Evolutionary conservation across 2,888 invertebrate species (phyloP).

Genomic region (Protodeltote pygarga): DNA sequence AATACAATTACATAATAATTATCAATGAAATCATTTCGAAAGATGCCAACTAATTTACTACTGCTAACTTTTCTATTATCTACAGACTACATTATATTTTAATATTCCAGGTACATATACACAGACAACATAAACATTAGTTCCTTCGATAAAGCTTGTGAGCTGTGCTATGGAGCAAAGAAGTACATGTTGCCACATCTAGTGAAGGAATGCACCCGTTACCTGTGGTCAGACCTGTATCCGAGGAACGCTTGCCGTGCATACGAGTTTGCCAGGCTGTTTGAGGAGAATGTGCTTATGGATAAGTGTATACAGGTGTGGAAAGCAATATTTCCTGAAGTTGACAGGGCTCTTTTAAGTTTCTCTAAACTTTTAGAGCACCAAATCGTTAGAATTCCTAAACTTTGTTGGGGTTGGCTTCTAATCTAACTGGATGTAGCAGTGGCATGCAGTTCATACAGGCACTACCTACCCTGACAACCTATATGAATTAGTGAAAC

Average conservation of each 20-base stretch:
- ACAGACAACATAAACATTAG: constrained; percentile 93
- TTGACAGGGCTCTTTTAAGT: too few relatives aligned
- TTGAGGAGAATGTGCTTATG: constrained; percentile 93
- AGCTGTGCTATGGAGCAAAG: constrained; percentile 95
- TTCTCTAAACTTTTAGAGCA: too few relatives aligned
- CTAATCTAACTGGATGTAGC: too few relatives aligned
- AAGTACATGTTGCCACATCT: constrained; percentile 95
- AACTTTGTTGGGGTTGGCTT: too few relatives aligned
- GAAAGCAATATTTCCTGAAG: not conserved
- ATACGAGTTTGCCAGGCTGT: constrained; percentile 94
- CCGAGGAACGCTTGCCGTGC: constrained; percentile 94
- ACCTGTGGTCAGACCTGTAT: constrained; percentile 93
- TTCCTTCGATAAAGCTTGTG: constrained; percentile 95
- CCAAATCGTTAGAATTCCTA: too few relatives aligned
- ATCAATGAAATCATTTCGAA: too few relatives aligned
- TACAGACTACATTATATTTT: not conserved
- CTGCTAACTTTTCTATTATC: too few relatives aligned
- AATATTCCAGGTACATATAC: constrained; percentile 90
- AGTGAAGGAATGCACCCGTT: constrained; percentile 93
- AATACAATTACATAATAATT: too few relatives aligned
- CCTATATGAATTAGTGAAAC: too few relatives aligned
- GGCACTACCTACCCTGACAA: too few relatives aligned
- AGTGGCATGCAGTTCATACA: too few relatives aligned
- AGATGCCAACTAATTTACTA: too few relatives aligned
- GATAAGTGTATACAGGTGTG: constrained; percentile 92